Evolutionary conservation across 2,113 vertebrate species (phyloP).

Genomic region (Tinamus guttatus): DNA sequence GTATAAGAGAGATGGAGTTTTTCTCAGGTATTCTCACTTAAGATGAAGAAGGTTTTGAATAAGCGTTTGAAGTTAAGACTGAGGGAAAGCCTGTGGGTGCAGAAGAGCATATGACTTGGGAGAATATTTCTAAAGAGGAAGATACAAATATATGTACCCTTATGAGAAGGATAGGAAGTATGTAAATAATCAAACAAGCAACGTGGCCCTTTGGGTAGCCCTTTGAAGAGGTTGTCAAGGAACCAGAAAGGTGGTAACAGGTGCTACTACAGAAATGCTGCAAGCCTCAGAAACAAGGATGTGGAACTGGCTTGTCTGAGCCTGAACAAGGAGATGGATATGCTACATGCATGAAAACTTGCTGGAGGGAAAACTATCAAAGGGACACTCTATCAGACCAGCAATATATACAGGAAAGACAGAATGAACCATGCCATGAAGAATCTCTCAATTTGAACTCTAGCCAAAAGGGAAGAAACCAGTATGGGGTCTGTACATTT

Average conservation of each 20-base stretch:
- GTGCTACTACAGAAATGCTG: neutral
- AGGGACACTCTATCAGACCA: neutral
- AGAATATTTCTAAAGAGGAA: constrained; percentile 30
- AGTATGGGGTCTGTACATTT: neutral
- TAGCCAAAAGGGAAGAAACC: neutral
- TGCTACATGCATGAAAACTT: neutral
- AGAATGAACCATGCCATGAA: neutral
- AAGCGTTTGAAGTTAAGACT: neutral
- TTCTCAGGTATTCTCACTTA: neutral
- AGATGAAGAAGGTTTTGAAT: neutral
- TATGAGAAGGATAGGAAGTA: neutral
- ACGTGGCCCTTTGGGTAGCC: neutral
- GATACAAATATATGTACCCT: neutral
- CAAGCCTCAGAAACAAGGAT: neutral
- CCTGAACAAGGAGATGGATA: neutral
- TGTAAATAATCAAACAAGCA: neutral
- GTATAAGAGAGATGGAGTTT: neutral
- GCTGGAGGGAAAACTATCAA: neutral
- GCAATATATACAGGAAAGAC: neutral
- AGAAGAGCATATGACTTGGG: neutral
- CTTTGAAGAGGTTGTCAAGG: constrained; percentile 29
- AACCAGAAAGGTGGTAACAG: neutral
- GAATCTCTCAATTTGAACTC: neutral
- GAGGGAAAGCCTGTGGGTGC: neutral
- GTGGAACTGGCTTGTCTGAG: neutral